phyloP scores from a whole-genome alignment of 2,113 vertebrate genomes.

The Todiramphus saurophagus region DNA sequence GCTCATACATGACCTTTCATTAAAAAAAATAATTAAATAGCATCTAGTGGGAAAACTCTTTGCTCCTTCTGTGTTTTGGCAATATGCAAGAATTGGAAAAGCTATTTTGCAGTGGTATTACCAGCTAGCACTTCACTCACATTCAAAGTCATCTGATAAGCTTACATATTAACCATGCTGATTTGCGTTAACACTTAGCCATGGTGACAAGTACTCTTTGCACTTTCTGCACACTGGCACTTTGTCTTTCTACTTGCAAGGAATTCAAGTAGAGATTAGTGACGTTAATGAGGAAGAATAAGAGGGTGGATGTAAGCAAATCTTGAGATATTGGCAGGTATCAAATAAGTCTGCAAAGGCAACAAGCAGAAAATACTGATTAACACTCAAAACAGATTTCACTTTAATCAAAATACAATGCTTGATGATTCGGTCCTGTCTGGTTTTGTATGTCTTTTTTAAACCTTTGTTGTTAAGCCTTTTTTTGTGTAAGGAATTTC shows the following conservation, averaged over 20 bases:
- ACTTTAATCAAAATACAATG: not conserved
- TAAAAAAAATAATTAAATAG: not conserved
- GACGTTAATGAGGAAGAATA: slow-evolving; percentile 45
- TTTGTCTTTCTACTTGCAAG: slow-evolving; percentile 49
- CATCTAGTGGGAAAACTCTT: not conserved
- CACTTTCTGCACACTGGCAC: slow-evolving; percentile 19
- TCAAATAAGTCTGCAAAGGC: not conserved
- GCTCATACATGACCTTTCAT: not conserved
- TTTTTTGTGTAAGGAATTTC: not conserved
- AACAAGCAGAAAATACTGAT: slow-evolving; percentile 23
- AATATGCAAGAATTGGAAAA: not conserved
- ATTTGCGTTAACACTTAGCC: slow-evolving; percentile 46
- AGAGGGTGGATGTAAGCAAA: not conserved
- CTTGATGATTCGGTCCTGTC: not conserved
- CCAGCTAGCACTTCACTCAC: not conserved
- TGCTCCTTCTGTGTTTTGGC: not conserved
- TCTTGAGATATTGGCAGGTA: not conserved
- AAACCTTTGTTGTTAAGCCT: not conserved
- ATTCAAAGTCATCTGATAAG: not conserved
- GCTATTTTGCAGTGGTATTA: not conserved
- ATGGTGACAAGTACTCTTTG: slow-evolving; percentile 38
- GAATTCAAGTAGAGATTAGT: slow-evolving; percentile 40
- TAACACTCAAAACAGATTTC: not conserved
- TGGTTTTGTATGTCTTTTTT: not conserved
- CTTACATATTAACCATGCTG: slow-evolving; percentile 53